A percentile compares a stretch with the other conserved stretches of the same genome.
Conservation (phyloP, 2,113 vertebrate genomes). For the Chascanopsetta lugubris region DNA sequence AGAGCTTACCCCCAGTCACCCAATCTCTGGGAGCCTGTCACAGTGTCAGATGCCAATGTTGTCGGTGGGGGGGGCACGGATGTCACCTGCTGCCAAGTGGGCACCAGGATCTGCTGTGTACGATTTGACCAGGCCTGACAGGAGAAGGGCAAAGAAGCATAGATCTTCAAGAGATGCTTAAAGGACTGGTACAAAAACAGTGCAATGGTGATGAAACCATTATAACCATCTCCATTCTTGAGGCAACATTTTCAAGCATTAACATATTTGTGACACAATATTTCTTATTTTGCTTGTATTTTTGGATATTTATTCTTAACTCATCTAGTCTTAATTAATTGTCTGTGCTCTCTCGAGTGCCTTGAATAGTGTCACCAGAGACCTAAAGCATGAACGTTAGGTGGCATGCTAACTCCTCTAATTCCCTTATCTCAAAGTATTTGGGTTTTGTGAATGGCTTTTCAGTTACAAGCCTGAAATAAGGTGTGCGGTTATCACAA, state of each 20-base stretch:
- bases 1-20: slow-evolving; percentile 94
- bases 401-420: no score
- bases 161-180: not conserved
- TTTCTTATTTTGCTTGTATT: not conserved
- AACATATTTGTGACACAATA: not conserved
- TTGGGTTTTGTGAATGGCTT: no score
- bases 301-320: not conserved
- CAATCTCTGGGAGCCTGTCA: slow-evolving; percentile 92
- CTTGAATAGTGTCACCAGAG: no score
- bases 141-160: slow-evolving; percentile 13
- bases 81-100: slow-evolving; percentile 93
- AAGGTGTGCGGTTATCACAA: no score
- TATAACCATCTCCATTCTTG: not conserved
- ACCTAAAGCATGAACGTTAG: no score
- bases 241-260: not conserved
- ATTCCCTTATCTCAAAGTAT: no score
- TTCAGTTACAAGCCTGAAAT: no score
- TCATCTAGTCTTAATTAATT: no score
- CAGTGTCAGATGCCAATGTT: slow-evolving; percentile 88
- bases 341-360: no score
- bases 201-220: not conserved
- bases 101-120: slow-evolving; percentile 93
- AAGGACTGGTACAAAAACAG: not conserved
- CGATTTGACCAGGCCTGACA: slow-evolving; percentile 91
- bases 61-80: slow-evolving; percentile 86